These are phyloP conservation scores for Drosophila parvula DNA, from an alignment of 1,140 invertebrate species.

Conservation along the genomic window DNA sequence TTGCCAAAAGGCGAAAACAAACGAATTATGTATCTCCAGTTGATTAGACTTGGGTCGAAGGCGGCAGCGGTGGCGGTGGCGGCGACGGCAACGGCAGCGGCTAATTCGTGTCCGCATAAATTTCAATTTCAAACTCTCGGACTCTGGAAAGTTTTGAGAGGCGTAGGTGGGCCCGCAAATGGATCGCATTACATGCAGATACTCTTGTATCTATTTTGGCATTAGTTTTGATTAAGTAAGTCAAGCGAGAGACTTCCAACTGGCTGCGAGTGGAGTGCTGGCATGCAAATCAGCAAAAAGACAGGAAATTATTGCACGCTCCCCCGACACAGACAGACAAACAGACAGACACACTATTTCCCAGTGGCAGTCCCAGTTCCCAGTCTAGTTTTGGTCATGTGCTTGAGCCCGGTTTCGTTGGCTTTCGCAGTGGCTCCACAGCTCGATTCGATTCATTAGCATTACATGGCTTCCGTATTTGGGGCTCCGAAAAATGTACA, in stretches of 20 bases:
- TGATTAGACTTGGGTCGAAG: conserved; percentile 27
- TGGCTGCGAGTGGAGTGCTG: conserved; percentile 7
- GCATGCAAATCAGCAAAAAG: conserved; percentile 71
- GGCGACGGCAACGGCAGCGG: neutral
- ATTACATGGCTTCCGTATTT: conserved; percentile 80
- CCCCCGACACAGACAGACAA: neutral
- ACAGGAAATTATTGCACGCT: conserved; percentile 74
- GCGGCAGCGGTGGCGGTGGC: no score
- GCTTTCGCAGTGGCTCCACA: neutral
- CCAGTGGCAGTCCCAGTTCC: neutral
- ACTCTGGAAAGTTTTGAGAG: conserved; percentile 20
- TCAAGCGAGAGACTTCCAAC: conserved; percentile 1
- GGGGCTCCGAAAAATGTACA: conserved; percentile 34
- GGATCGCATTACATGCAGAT: conserved; percentile 44
- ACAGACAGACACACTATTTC: neutral
- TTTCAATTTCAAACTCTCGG: conserved; percentile 8
- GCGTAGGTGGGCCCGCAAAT: conserved; percentile 50
- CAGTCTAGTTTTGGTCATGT: conserved; percentile 55
- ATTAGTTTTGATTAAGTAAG: conserved; percentile 53
- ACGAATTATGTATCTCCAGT: conserved; percentile 30
- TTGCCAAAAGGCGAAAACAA: conserved; percentile 38
- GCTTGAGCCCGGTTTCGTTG: conserved; percentile 42
- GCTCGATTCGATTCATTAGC: conserved; percentile 76
- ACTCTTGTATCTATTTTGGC: conserved; percentile 34
- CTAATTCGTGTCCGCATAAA: conserved; percentile 41